phyloP scores from a whole-genome alignment of 2,888 invertebrate species.

The Dicranocentrus wangi region DNA sequence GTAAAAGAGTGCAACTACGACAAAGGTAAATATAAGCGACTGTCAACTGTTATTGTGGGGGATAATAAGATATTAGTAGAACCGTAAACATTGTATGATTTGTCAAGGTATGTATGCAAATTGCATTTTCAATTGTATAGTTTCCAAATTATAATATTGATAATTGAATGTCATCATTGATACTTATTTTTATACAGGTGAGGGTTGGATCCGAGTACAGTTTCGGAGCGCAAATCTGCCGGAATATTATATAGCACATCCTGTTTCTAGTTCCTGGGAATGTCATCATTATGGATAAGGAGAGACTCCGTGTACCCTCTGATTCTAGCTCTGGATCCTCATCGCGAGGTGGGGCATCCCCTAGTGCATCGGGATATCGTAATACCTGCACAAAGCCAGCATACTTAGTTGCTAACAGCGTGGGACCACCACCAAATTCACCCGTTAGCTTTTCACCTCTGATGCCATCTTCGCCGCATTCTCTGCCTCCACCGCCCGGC shows the following conservation, averaged over 20 bases:
- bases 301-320: constrained; percentile 60
- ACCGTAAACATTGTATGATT: no score
- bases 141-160: no score
- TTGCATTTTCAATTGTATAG: no score
- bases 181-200: no score
- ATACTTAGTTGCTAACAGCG: constrained; percentile 11
- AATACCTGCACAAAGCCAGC: constrained; percentile 14
- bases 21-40: no score
- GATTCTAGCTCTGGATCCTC: constrained; percentile 58
- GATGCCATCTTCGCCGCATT: constrained; percentile 20
- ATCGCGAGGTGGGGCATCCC: constrained; percentile 41
- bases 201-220: no score
- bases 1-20: no score
- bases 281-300: constrained; percentile 63
- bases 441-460: constrained; percentile 25
- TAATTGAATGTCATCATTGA: no score
- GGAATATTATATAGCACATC: neutral
- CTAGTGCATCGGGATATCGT: constrained; percentile 11
- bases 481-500: constrained; percentile 63
- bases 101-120: no score
- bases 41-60: no score
- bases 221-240: no score
- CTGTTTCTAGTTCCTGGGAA: constrained; percentile 36
- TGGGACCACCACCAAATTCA: constrained; percentile 32
- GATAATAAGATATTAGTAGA: no score